Evolutionary conservation across 2,888 invertebrate species (phyloP).

Genomic region (Lithophane ornitopus): DNA sequence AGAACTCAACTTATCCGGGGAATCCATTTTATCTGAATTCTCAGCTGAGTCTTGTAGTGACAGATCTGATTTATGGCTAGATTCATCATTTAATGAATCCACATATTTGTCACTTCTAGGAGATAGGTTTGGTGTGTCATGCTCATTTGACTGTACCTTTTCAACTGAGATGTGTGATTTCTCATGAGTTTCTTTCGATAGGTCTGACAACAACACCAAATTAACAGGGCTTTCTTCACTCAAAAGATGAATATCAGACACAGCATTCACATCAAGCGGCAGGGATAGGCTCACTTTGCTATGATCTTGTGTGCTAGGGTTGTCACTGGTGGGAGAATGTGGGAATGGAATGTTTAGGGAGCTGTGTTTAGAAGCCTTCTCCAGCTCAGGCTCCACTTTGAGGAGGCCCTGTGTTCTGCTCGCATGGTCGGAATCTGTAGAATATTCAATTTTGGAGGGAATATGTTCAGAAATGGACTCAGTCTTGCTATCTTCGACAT

Average conservation of each 20-base stretch:
- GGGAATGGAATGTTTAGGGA: slow-evolving; percentile 73
- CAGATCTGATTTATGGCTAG: slow-evolving; percentile 71
- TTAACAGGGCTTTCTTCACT: slow-evolving; percentile 87
- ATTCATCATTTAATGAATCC: slow-evolving; percentile 84
- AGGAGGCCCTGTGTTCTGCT: slow-evolving; percentile 69
- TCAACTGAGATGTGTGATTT: slow-evolving; percentile 49
- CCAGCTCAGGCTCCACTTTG: slow-evolving; percentile 72
- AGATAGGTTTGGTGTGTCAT: slow-evolving; percentile 73
- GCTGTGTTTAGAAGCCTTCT: slow-evolving; percentile 72
- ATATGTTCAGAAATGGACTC: slow-evolving; percentile 88
- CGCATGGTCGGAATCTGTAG: slow-evolving; percentile 78
- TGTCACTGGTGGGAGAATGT: slow-evolving; percentile 74
- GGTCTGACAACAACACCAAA: slow-evolving; percentile 80
- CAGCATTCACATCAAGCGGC: slow-evolving; percentile 79
- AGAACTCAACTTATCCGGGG: slow-evolving; percentile 76
- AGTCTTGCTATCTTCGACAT: slow-evolving; percentile 78
- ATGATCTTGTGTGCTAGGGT: slow-evolving; percentile 75
- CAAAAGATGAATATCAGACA: slow-evolving; percentile 80
- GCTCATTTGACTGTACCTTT: slow-evolving; percentile 63
- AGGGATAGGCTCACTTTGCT: slow-evolving; percentile 81
- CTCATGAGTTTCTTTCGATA: slow-evolving; percentile 76
- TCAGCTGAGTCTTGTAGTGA: slow-evolving; percentile 69
- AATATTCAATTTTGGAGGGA: slow-evolving; percentile 83
- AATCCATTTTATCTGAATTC: slow-evolving; percentile 70
- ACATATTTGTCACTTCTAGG: slow-evolving; percentile 79